A percentile compares a stretch with the other conserved stretches of the same genome.
These are phyloP conservation scores for Xylophagus ater DNA, from an alignment of 2,888 invertebrate species.

Conservation along the genomic window DNA sequence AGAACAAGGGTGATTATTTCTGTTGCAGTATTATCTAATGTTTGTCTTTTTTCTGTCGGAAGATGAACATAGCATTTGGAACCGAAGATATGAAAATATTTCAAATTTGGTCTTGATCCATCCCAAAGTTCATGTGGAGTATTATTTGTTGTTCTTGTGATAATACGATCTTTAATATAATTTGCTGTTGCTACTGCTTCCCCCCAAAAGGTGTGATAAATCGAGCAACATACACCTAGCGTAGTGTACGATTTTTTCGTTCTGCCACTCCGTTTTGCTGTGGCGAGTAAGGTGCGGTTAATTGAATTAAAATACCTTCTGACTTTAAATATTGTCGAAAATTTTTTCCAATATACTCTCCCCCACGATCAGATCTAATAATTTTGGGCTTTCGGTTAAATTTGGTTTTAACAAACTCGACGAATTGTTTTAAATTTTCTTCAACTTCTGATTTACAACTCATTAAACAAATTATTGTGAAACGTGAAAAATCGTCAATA, in stretches of 20 bases:
- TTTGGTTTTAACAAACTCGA: slow-evolving; percentile 14
- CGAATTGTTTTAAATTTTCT: slow-evolving; percentile 17
- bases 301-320: slow-evolving; percentile 21
- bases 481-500: slow-evolving; percentile 27
- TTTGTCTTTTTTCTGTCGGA: slow-evolving; percentile 16
- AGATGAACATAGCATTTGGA: slow-evolving; percentile 18
- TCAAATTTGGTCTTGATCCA: slow-evolving; percentile 16
- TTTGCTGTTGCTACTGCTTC: slow-evolving; percentile 4
- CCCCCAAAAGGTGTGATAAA: slow-evolving; percentile 20
- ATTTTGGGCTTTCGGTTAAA: slow-evolving; percentile 16
- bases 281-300: slow-evolving; percentile 20
- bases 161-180: slow-evolving; percentile 3
- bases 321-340: slow-evolving; percentile 16
- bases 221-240: slow-evolving; percentile 23
- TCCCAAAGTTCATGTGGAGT: slow-evolving; percentile 9
- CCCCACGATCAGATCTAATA: slow-evolving; percentile 20
- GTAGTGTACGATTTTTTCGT: slow-evolving; percentile 19
- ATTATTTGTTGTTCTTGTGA: not conserved
- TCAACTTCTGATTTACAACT: slow-evolving; percentile 20
- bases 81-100: slow-evolving; percentile 17
- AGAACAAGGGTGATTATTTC: too few species aligned
- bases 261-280: slow-evolving; percentile 24
- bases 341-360: slow-evolving; percentile 21
- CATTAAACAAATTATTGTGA: slow-evolving; percentile 21
- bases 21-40: slow-evolving; percentile 16